phyloP scores from a whole-genome alignment of 2,797 vertebrate genomes.

The Acrocephalus scirpaceus region DNA sequence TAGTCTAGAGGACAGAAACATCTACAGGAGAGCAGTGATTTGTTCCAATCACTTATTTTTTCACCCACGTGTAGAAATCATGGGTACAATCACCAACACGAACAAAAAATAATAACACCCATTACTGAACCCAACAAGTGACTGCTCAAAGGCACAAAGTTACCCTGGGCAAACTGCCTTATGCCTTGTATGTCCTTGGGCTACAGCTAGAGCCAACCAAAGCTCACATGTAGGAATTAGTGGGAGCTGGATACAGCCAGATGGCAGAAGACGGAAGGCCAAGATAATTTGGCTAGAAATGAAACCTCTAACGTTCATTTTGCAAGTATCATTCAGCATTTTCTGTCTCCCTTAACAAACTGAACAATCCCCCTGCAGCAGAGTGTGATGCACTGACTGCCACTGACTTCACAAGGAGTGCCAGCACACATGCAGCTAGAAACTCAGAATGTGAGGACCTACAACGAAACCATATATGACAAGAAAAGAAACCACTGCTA shows the following conservation, averaged over 20 bases:
- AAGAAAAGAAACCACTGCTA: neutral
- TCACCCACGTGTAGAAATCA: neutral
- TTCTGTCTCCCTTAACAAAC: neutral
- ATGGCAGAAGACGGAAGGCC: neutral
- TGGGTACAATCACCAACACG: neutral
- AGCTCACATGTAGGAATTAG: neutral
- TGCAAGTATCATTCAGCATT: neutral
- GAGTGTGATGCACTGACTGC: neutral
- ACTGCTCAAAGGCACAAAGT: neutral
- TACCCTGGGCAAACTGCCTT: neutral
- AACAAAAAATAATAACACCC: neutral
- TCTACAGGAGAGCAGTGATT: neutral
- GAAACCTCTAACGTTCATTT: neutral
- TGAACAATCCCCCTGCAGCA: neutral
- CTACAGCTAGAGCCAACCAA: neutral
- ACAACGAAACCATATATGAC: neutral
- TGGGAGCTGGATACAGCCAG: neutral
- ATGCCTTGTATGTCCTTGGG: neutral
- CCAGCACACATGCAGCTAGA: neutral
- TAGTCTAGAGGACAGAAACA: neutral
- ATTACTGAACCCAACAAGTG: neutral
- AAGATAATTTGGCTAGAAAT: conserved; percentile 1
- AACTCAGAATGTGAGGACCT: neutral
- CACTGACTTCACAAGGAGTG: neutral
- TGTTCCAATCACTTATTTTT: neutral